Base-by-base conservation (phyloP, 2,888 invertebrate species). In the Hofmannophila pseudospretella region DNA sequence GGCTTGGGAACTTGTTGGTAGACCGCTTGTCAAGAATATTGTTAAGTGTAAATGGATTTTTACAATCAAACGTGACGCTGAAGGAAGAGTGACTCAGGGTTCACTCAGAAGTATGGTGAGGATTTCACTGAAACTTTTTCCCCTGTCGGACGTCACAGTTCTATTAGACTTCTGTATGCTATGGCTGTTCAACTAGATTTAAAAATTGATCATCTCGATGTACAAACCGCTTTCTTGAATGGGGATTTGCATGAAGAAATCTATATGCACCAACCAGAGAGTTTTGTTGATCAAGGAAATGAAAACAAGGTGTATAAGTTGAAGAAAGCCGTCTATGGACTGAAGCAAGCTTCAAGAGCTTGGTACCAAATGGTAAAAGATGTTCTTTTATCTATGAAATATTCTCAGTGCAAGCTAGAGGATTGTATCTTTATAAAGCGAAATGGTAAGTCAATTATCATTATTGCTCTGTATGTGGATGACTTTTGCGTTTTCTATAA, bases 11-110 rank as follows among this genome's bases (percentile, higher is more conserved):
- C 7, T 45, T 2, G 22, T 25, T 7, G 32, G 40, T 31, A 7
- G 8, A 27, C 36, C 36, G 13, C 12, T 19, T 7, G 34, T 19
- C n/a, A 34, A 34, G 11, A 39, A 16, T 5, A 26, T 41, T 1
- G 38, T 45, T 7, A 32, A 41, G 36, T 41, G 41, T 27, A 41
- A 39, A 34, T 45, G 44, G 42, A 39, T 45, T 5, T 16, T 44
- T 10, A 20, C 20, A 4, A 44, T 39, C 25, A 44, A 41, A 11
- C 34, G 22, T 34, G 37, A 42, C 20, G 25, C 20, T 27, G 36
- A 39, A 9, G 32, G 30, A 14, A 37, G 34, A 11, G 29, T 38
- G 3, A 13, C 32, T 12, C 39, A 33, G 44, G 44, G 23, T 44
- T 38, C 36, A 20, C 38, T 2, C 43, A 43, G 29, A 19, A 11